Evolutionary conservation across 2,888 invertebrate genomes (phyloP).

Genomic region (Lepetodrilus schrolli): DNA sequence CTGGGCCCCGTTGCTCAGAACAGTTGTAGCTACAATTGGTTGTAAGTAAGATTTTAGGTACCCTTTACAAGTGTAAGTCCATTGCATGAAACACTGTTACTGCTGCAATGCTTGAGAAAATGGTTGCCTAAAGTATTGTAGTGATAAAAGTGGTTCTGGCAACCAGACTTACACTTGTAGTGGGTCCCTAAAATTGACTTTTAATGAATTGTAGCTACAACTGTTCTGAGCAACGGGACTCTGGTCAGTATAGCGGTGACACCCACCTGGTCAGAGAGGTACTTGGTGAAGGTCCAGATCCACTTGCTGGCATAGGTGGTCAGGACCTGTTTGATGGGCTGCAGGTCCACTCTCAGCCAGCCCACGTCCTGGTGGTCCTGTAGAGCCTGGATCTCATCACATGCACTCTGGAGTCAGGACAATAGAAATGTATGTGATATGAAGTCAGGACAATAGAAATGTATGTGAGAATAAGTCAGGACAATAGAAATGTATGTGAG

Average conservation of each 20-base stretch:
- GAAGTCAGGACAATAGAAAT: too few relatives aligned
- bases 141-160: neutral
- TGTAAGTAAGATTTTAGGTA: too few relatives aligned
- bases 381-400: slow-evolving; percentile 71
- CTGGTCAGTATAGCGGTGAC: too few relatives aligned
- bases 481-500: too few relatives aligned
- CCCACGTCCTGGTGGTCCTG: slow-evolving; percentile 72
- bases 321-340: slow-evolving; percentile 74
- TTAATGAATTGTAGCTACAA: too few relatives aligned
- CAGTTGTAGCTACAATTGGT: too few relatives aligned
- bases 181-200: neutral
- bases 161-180: neutral
- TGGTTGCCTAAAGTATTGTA: neutral
- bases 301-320: slow-evolving; percentile 74
- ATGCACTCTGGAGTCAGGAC: slow-evolving; percentile 70
- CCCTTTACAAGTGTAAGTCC: neutral
- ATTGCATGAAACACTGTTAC: neutral
- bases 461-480: too few relatives aligned
- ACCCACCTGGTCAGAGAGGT: slow-evolving; percentile 74
- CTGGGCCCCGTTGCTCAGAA: too few relatives aligned
- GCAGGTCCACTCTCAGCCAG: slow-evolving; percentile 73
- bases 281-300: slow-evolving; percentile 76
- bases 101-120: neutral
- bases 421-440: too few relatives aligned
- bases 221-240: too few relatives aligned